phyloP scores from a whole-genome alignment of 2,797 vertebrate species.

The Lepilemur septentrionalis region DNA sequence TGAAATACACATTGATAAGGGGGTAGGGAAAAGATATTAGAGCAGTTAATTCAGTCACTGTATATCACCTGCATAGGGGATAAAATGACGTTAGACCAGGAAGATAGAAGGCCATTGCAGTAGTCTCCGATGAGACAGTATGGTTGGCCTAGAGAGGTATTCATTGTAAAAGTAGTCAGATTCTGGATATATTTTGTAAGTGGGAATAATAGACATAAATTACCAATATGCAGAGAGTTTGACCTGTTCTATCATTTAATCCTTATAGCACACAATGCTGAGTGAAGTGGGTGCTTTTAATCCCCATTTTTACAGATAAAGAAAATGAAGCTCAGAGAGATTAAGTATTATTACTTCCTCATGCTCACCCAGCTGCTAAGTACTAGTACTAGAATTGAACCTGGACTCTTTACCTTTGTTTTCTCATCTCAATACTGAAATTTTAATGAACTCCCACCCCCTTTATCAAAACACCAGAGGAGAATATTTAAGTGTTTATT shows the following conservation, averaged over 20 bases:
- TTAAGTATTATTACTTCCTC: neutral
- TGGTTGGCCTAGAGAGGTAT: neutral
- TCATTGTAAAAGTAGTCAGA: neutral
- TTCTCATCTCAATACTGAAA: neutral
- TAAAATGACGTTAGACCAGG: neutral
- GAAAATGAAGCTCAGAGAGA: neutral
- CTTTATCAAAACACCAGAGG: neutral
- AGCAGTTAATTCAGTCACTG: neutral
- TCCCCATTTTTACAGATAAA: constrained; percentile 43
- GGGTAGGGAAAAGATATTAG: neutral
- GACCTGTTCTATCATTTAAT: neutral
- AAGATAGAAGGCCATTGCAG: neutral
- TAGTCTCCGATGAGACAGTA: neutral
- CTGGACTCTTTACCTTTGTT: neutral
- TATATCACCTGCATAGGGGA: neutral
- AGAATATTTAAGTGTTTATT: neutral
- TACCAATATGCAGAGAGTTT: neutral
- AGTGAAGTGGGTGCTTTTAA: neutral
- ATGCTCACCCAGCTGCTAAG: neutral
- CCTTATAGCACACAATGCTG: neutral
- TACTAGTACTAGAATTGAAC: neutral
- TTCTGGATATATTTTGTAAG: neutral
- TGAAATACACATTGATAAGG: neutral
- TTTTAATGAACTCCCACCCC: neutral
- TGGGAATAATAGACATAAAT: neutral